Conservation (phyloP, 2,113 vertebrate genomes). For the Bothrops jararaca region DNA sequence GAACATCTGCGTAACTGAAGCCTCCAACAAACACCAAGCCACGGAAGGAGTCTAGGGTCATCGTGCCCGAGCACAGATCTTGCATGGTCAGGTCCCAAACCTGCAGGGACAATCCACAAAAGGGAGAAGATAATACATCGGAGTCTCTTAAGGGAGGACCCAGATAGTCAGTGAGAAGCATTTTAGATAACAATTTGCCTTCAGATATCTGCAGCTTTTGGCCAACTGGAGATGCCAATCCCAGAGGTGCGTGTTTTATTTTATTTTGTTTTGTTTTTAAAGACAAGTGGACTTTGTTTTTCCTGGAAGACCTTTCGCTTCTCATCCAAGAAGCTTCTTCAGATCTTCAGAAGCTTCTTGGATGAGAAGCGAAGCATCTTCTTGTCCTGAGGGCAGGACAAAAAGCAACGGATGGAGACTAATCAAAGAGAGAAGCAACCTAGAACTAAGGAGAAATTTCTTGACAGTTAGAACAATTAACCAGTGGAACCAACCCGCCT, state of each 20-base stretch:
- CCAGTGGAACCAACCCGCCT: too few relatives aligned
- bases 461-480: too few relatives aligned
- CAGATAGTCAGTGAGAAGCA: neutral
- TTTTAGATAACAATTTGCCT: neutral
- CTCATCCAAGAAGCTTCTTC: too few relatives aligned
- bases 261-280: too few relatives aligned
- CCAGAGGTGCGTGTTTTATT: neutral
- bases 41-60: constrained; percentile 77
- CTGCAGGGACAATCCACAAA: constrained; percentile 48
- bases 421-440: too few relatives aligned
- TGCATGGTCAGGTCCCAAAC: constrained; percentile 95
- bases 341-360: neutral
- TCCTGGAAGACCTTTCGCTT: too few relatives aligned
- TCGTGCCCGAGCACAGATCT: constrained; percentile 79
- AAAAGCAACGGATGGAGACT: too few relatives aligned
- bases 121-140: too few relatives aligned
- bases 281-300: too few relatives aligned
- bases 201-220: neutral
- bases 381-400: too few relatives aligned
- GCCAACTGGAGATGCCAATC: neutral
- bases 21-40: constrained; percentile 89
- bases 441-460: too few relatives aligned
- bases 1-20: constrained; percentile 89
- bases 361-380: neutral
- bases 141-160: neutral